Evolutionary conservation across 2,113 vertebrate species (phyloP).

Genomic region (Trachemys scripta): DNA sequence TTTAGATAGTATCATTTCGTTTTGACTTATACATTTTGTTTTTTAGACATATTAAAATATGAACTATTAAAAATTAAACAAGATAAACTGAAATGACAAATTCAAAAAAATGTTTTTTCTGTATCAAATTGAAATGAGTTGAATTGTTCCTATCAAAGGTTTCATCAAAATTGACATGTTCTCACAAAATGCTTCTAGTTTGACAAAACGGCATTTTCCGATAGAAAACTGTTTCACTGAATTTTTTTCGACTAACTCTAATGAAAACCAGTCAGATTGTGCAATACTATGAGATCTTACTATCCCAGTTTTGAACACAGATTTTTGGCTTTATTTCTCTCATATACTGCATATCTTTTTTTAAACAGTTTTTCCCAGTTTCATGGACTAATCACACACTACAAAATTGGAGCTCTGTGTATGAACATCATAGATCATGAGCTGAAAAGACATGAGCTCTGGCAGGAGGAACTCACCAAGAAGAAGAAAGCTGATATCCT

Average conservation of each 20-base stretch:
- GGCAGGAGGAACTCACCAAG: constrained; percentile 95
- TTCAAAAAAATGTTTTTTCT: neutral
- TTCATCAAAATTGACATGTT: neutral
- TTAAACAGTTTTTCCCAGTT: constrained; percentile 92
- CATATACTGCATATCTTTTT: constrained; percentile 58
- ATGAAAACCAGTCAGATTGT: neutral
- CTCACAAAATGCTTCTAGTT: neutral
- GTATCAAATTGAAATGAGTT: neutral
- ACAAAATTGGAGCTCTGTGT: constrained; percentile 93
- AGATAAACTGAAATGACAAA: neutral
- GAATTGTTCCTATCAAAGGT: neutral
- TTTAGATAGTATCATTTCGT: neutral
- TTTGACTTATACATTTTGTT: neutral
- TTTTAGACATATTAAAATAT: neutral
- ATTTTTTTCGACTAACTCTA: neutral
- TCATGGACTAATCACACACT: constrained; percentile 92
- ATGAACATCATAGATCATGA: constrained; percentile 96
- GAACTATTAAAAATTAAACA: too few species aligned
- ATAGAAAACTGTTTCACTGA: neutral
- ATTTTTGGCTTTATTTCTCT: neutral
- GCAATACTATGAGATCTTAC: neutral
- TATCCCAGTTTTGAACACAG: neutral
- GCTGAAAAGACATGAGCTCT: constrained; percentile 93
- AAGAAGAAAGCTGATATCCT: constrained; percentile 97
- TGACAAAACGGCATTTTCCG: neutral